These are phyloP conservation scores for Cyrtorhinus lividipennis DNA, from an alignment of 1,140 invertebrate species.

Conservation along the genomic window DNA sequence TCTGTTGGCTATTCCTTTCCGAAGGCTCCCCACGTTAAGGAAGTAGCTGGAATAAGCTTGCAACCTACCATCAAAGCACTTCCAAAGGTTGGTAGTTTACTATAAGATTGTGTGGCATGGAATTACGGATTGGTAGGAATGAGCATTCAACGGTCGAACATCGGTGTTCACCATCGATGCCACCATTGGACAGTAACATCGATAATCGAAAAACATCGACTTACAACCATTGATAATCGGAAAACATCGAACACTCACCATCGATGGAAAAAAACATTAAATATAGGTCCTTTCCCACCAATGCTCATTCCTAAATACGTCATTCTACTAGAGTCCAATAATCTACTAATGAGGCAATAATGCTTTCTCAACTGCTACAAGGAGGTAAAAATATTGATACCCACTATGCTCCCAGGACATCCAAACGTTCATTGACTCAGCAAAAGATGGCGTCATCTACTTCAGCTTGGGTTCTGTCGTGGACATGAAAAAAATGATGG, in stretches of 20 bases:
- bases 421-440: conserved; percentile 38
- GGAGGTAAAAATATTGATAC: neutral
- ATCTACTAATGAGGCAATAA: neutral
- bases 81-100: neutral
- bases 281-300: neutral
- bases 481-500: conserved; percentile 39
- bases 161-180: too few relatives aligned
- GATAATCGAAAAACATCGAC: too few relatives aligned
- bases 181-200: too few relatives aligned
- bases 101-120: neutral
- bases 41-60: conserved; percentile 27
- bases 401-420: conserved; percentile 36
- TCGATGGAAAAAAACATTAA: neutral
- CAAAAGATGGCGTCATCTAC: conserved; percentile 39
- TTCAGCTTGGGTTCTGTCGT: conserved; percentile 46
- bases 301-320: neutral
- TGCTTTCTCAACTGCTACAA: neutral
- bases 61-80: neutral
- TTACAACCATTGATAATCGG: too few relatives aligned
- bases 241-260: too few relatives aligned
- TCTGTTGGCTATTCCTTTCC: conserved; percentile 27
- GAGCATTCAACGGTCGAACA: too few relatives aligned
- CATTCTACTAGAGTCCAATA: neutral
- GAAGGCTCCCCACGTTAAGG: conserved; percentile 26
- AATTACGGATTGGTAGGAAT: too few relatives aligned